Conservation (phyloP, 1,140 invertebrate species). For the Chironomus striatipennis region DNA sequence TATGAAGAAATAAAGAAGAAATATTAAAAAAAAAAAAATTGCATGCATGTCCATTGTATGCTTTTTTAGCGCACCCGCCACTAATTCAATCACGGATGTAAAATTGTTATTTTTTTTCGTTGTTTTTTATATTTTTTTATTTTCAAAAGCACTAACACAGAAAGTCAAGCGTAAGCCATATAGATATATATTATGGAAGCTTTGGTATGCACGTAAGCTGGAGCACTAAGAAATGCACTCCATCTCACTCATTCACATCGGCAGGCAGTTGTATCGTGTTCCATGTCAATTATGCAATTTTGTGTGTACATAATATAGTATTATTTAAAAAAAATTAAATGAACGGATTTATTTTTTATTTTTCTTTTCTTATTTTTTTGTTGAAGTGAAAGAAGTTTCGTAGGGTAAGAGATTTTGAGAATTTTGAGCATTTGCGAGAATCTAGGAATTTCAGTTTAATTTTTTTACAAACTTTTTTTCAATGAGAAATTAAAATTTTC, state of each 20-base stretch:
- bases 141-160: constrained; percentile 1
- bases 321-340: neutral
- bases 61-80: constrained; percentile 4
- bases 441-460: too few relatives aligned
- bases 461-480: too few relatives aligned
- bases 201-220: constrained; percentile 6
- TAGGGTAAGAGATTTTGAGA: too few relatives aligned
- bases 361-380: constrained; percentile 8
- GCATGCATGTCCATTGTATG: constrained; percentile 11
- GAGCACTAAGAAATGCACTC: neutral
- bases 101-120: neutral
- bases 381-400: neutral
- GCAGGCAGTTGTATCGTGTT: neutral
- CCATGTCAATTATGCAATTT: constrained; percentile 23
- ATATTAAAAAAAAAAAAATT: neutral
- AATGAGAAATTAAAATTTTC: too few relatives aligned
- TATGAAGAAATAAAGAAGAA: neutral
- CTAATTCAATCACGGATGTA: neutral
- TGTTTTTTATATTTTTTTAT: too few relatives aligned
- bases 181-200: neutral
- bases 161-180: neutral
- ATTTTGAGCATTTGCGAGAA: too few relatives aligned
- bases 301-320: constrained; percentile 16
- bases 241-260: neutral
- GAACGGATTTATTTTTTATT: neutral